Base-by-base conservation (phyloP, 2,113 vertebrate species). In the Indicator maculatus region DNA sequence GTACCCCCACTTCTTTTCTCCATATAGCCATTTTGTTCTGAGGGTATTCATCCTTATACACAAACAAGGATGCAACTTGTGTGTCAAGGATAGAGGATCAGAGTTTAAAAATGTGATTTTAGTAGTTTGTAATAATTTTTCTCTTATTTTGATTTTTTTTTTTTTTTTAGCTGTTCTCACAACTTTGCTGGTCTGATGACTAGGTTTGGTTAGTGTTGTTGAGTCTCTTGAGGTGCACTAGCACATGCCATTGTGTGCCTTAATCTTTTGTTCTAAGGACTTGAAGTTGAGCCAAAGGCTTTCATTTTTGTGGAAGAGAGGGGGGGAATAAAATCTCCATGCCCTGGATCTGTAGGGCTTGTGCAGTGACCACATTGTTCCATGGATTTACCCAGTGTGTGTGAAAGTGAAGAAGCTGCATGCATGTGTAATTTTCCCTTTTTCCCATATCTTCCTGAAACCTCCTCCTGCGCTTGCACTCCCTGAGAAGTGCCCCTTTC, bases 331-430 rank as follows among this genome's bases (percentile, higher is more conserved):
- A 74, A 88, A 41, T 55, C 30, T 60, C 12, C 4, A 2, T 67
- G 39, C 13, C 14, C 21, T 21, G 50, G 63, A 17, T 26, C 4
- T 78, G 27, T 38, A 50, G 58, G 59, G n/a, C n/a, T 80, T 86
- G n/a, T 80, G 52, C 69, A 86, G 86, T 78, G 83, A 94, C 71
- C 56, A 11, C 17, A 4, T 91, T 65, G 4, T 91, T 93, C 83
- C 44, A 30, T 61, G 55, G 79, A 73, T 27, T 65, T 52, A 4
- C 6, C 11, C 31, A 41, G 36, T 28, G 26, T 70, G n/a, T 69
- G 39, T 85, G 38, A 33, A 88, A 95, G 27, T 31, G 10, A 44
- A 56, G 52, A 27, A 27, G 21, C 61, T 0, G 1, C 6, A 6
- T 83, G 78, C 33, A 4, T 76, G 28, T 63, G 16, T 47, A 8